Percentiles rank a stretch among this genome's conserved stretches.
These are phyloP conservation scores for Stichopus chloronotus DNA, from an alignment of 35 echinoderm and acorn worm species.

Conservation along the genomic window DNA sequence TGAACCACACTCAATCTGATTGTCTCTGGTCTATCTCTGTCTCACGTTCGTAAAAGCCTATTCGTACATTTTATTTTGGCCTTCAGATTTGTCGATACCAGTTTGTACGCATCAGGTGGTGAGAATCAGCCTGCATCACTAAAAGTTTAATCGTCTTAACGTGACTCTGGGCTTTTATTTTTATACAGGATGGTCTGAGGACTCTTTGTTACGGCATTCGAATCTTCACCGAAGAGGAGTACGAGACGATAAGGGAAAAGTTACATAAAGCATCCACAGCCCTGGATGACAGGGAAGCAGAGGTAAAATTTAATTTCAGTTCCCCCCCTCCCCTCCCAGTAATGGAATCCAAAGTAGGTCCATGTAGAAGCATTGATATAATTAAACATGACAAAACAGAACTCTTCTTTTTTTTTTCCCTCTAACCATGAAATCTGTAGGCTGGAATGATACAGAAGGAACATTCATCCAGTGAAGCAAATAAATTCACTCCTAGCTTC, in stretches of 20 bases:
- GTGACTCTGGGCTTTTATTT: too few relatives aligned
- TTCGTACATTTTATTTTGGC: too few relatives aligned
- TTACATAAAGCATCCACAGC: slow-evolving; percentile 71
- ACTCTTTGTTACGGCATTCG: slow-evolving; percentile 80
- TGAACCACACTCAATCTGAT: too few relatives aligned
- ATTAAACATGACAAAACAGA: background rate
- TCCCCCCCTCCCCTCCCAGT: background rate
- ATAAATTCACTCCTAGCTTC: too few relatives aligned
- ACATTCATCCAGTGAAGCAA: too few relatives aligned
- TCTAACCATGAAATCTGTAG: background rate
- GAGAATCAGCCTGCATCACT: too few relatives aligned
- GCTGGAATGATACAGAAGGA: background rate
- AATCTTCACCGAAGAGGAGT: slow-evolving; percentile 61
- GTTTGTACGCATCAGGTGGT: too few relatives aligned
- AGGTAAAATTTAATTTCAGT: slow-evolving; percentile 41
- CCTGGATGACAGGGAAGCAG: slow-evolving; percentile 80
- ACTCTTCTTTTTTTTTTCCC: too few relatives aligned
- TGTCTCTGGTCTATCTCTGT: too few relatives aligned
- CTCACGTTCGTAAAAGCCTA: too few relatives aligned
- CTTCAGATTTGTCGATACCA: too few relatives aligned
- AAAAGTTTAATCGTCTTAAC: too few relatives aligned
- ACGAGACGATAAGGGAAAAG: slow-evolving; percentile 56
- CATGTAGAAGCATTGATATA: background rate
- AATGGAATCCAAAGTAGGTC: background rate
- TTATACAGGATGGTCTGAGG: slow-evolving; percentile 74